Evolutionary conservation across 2,888 invertebrate species (phyloP), one percentile per base, ranked within the genome.

Genomic region (Dendrolimus houi): DNA sequence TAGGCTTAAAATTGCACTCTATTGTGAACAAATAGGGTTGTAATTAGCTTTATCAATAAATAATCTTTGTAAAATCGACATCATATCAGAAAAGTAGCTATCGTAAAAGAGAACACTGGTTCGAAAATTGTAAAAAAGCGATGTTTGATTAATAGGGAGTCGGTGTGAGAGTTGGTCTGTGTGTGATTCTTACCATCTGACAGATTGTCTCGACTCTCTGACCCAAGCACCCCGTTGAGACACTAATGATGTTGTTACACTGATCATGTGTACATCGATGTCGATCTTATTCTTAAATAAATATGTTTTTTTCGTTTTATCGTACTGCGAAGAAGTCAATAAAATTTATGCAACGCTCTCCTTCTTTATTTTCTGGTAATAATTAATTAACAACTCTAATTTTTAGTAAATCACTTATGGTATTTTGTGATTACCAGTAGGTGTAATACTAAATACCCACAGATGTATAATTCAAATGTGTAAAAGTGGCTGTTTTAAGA

Each of bases 141-240:
- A 85, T 87, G 87, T 85, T 88, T 88, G 89, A 90, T 90, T 88
- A 87, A 90, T 90, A 88, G 87, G 86, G 72, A 81, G 76, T 80
- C 81, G 82, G 78, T 74, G 74, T 72, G 75, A 76, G 85, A 75
- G 77, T 71, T 71, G 72, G 75, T 69, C 75, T 77, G 84, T 84
- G 82, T 88, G 88, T 88, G 89, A 89, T 89, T 87, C 87, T 84
- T 83, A 83, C 80, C 79, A 76, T 85, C 85, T 90, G 90, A 90
- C 90, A 89, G 89, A 90, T 90, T 89, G 90, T 89, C 89, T 87
- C 88, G 82, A 74, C 84, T 86, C 82, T 83, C 79, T 87, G 87
- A 86, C 87, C 87, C 75, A 75, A 83, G 87, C 87, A 75, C 87
- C 89, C 89, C 86, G 86, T 71, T 72, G 89, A 72, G 89, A 77